Percentiles rank a stretch among this genome's conserved stretches.
phyloP scores from a whole-genome alignment of 2,888 invertebrate genomes.

The Mylabris sibirica region DNA sequence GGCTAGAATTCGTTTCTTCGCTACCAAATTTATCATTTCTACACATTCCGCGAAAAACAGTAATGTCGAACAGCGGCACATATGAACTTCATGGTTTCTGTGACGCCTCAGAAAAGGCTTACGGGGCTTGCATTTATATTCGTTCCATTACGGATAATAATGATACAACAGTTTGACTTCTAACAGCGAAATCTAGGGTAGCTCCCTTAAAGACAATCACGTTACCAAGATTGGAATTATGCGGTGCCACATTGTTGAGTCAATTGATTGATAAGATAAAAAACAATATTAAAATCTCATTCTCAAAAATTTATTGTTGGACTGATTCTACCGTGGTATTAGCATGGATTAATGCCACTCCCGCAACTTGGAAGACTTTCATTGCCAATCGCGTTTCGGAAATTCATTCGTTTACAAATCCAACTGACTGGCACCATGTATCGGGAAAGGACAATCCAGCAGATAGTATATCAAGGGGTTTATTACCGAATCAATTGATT shows the following conservation, averaged over 20 bases:
- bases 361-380: constrained; percentile 11
- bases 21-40: constrained; percentile 19
- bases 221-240: constrained; percentile 34
- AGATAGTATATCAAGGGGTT: constrained; percentile 32
- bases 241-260: constrained; percentile 22
- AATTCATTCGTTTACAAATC: constrained; percentile 30
- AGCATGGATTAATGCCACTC: constrained; percentile 1
- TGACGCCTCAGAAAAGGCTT: constrained; percentile 18
- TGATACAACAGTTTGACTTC: background rate
- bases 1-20: constrained; percentile 19
- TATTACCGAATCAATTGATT: constrained; percentile 4
- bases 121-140: constrained; percentile 23
- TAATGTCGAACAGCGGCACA: background rate
- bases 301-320: constrained; percentile 14
- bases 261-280: constrained; percentile 10
- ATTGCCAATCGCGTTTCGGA: constrained; percentile 32
- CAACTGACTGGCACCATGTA: constrained; percentile 31
- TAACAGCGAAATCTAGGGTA: constrained; percentile 29
- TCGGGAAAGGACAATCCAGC: constrained; percentile 36
- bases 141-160: background rate
- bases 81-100: constrained; percentile 31
- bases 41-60: constrained; percentile 23
- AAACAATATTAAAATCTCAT: background rate
- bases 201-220: constrained; percentile 29
- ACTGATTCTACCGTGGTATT: constrained; percentile 8